Percentiles rank a stretch among this genome's conserved stretches.
phyloP scores from a whole-genome alignment of 1,140 invertebrate genomes.

The Pseudomyrmex cubaensis region DNA sequence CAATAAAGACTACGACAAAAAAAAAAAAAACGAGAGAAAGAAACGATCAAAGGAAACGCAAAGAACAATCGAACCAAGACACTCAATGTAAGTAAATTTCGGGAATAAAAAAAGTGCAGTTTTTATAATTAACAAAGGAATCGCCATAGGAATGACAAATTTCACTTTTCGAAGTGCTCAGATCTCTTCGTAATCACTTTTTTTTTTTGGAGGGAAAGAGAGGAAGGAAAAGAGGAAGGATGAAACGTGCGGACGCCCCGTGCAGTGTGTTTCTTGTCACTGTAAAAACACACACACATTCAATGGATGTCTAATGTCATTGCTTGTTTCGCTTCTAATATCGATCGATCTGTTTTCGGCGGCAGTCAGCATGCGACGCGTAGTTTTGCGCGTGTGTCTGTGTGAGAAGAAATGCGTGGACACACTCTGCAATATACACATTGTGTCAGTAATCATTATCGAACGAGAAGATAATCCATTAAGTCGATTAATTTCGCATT shows the following conservation, averaged over 20 bases:
- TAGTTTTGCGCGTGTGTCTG: slow-evolving; percentile 57
- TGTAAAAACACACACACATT: slow-evolving; percentile 69
- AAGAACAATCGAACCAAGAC: slow-evolving; percentile 25
- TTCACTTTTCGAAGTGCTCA: slow-evolving; percentile 41
- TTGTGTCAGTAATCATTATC: background rate
- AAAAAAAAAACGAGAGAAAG: background rate
- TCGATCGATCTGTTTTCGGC: slow-evolving; percentile 28
- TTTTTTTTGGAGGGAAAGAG: background rate
- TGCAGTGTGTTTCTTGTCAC: slow-evolving; percentile 66
- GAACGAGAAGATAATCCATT: slow-evolving; percentile 18
- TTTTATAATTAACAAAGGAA: background rate
- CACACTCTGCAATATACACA: slow-evolving; percentile 22
- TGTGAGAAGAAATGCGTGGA: slow-evolving; percentile 31
- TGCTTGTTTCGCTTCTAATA: slow-evolving; percentile 19
- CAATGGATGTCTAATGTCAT: slow-evolving; percentile 51
- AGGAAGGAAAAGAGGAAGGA: slow-evolving; percentile 1
- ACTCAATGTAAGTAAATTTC: slow-evolving; percentile 21
- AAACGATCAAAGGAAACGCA: slow-evolving; percentile 37
- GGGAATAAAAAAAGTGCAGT: slow-evolving; percentile 11
- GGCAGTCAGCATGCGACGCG: slow-evolving; percentile 75
- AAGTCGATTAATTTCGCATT: background rate
- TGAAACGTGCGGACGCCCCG: slow-evolving; percentile 74
- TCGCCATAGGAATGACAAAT: slow-evolving; percentile 2
- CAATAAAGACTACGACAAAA: slow-evolving; percentile 45
- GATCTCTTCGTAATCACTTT: slow-evolving; percentile 37